These are phyloP conservation scores for Polyodon spathula DNA, from an alignment of 2,113 vertebrate species.

Conservation along the genomic window DNA sequence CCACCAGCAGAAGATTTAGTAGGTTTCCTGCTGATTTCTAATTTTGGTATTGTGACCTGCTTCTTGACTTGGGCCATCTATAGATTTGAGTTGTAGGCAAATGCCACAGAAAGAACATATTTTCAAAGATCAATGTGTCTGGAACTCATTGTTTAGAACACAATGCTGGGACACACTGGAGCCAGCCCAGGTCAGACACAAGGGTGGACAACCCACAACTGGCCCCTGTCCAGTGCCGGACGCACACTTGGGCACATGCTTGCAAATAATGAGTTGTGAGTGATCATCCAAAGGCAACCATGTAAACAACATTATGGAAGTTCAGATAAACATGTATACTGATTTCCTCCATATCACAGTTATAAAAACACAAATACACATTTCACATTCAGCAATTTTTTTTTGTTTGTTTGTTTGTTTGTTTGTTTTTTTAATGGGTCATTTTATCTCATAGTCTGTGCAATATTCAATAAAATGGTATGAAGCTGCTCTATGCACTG, in stretches of 20 bases:
- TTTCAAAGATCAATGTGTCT: slow-evolving; percentile 59
- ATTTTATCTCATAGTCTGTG: no score
- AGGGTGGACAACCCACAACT: slow-evolving; percentile 51
- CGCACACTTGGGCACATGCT: slow-evolving; percentile 26
- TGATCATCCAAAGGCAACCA: background rate
- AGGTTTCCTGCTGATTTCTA: slow-evolving; percentile 38
- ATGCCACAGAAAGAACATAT: slow-evolving; percentile 56
- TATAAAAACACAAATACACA: background rate
- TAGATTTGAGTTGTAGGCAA: slow-evolving; percentile 52
- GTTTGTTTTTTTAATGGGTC: background rate
- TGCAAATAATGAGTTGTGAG: slow-evolving; percentile 28
- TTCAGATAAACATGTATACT: background rate
- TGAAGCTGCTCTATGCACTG: no score
- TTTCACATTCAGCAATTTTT: background rate
- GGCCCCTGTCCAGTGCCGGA: slow-evolving; percentile 19
- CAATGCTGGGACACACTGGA: slow-evolving; percentile 69
- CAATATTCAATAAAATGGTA: no score
- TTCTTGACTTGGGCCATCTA: slow-evolving; percentile 66
- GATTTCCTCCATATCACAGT: background rate
- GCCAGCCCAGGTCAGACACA: slow-evolving; percentile 60
- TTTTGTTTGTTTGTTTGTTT: background rate
- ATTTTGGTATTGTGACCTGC: slow-evolving; percentile 52
- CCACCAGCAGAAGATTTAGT: slow-evolving; percentile 39
- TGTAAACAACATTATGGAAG: background rate
- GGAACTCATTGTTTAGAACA: slow-evolving; percentile 66